Evolutionary conservation across 2,113 vertebrate species (phyloP).

Genomic region (Carassius gibelio): DNA sequence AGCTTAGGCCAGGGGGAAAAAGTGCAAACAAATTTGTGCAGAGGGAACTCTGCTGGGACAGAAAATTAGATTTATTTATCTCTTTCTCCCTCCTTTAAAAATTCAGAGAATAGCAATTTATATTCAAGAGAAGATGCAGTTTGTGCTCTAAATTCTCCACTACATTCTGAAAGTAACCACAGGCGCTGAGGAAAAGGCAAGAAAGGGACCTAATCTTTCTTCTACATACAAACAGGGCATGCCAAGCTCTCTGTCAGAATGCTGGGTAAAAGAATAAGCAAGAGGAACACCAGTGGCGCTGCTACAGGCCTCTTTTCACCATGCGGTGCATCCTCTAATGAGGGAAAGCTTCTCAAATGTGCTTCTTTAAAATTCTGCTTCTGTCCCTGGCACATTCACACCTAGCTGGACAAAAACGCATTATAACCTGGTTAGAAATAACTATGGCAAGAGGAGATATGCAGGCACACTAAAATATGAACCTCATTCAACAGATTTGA

Average conservation of each 20-base stretch:
- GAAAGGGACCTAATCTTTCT: constrained; percentile 38
- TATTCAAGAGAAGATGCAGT: constrained; percentile 36
- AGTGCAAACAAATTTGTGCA: background rate
- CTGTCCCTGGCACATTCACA: background rate
- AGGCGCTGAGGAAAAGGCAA: constrained; percentile 36
- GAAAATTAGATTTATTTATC: constrained; percentile 47
- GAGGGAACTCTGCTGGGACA: constrained; percentile 2
- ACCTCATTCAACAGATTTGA: background rate
- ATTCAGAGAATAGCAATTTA: constrained; percentile 39
- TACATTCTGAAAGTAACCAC: constrained; percentile 26
- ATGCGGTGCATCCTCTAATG: constrained; percentile 27
- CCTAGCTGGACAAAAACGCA: background rate
- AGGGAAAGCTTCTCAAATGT: constrained; percentile 7
- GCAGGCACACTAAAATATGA: background rate
- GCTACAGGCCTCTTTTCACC: constrained; percentile 23
- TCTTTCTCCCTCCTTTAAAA: constrained; percentile 30
- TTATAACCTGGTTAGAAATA: background rate
- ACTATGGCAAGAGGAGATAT: background rate
- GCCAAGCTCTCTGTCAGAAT: constrained; percentile 18
- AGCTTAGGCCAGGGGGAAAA: background rate
- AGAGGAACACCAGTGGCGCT: constrained; percentile 30
- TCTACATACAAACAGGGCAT: constrained; percentile 35
- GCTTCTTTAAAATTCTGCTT: constrained; percentile 32
- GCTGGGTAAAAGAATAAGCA: constrained; percentile 25
- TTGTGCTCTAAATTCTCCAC: constrained; percentile 45